phyloP scores from a whole-genome alignment of 2,888 invertebrate species.

The Panzeria rudis region DNA sequence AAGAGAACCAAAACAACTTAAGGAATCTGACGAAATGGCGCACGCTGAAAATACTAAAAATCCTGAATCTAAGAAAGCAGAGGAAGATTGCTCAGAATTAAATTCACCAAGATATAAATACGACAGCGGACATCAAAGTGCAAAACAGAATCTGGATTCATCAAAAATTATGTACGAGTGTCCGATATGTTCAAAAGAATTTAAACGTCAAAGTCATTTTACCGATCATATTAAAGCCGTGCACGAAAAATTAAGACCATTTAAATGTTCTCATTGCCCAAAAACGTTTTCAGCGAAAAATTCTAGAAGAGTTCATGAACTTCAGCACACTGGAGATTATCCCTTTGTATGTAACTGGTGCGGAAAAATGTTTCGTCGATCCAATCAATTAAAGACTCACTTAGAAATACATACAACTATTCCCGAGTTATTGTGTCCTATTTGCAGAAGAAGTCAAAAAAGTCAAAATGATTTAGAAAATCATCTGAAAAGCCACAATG shows the following conservation, averaged over 20 bases:
- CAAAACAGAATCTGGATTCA: constrained; percentile 42
- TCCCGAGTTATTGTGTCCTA: constrained; percentile 63
- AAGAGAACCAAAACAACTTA: background rate
- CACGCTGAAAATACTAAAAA: background rate
- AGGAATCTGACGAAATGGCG: background rate
- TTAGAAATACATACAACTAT: constrained; percentile 65
- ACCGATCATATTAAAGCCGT: constrained; percentile 60
- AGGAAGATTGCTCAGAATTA: constrained; percentile 36
- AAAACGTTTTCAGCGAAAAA: constrained; percentile 53
- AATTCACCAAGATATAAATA: constrained; percentile 31
- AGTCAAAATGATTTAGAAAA: constrained; percentile 50
- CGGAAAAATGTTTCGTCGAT: constrained; percentile 59
- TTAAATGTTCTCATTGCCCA: constrained; percentile 65
- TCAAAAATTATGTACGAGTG: constrained; percentile 27
- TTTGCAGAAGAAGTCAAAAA: constrained; percentile 67
- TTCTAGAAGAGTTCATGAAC: constrained; percentile 65
- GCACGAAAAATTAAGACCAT: constrained; percentile 65
- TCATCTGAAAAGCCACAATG: constrained; percentile 61
- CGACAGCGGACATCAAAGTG: constrained; percentile 40
- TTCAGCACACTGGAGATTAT: constrained; percentile 60
- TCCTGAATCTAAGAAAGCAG: background rate
- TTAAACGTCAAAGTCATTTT: constrained; percentile 67
- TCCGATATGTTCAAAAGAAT: constrained; percentile 54
- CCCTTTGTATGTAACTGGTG: constrained; percentile 66
- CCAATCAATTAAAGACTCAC: constrained; percentile 55